Percentiles rank a stretch among this genome's conserved stretches.
Evolutionary conservation across 2,797 vertebrate species (phyloP).

Genomic region (Sylvilagus floridanus): DNA sequence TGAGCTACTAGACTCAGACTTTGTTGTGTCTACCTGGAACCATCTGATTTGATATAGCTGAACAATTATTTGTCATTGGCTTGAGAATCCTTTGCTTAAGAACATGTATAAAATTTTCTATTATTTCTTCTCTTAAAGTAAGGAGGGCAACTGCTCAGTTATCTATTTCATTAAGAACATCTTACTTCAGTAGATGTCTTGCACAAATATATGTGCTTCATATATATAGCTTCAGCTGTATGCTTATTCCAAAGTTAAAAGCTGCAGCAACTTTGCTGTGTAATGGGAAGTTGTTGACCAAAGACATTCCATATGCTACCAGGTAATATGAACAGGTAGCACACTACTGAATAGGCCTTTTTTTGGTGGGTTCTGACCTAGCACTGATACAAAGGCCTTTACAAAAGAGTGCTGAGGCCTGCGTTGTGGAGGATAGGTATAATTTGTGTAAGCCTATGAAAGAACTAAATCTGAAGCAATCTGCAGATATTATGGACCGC

Average conservation of each 20-base stretch:
- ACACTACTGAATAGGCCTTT: background rate
- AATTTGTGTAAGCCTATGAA: background rate
- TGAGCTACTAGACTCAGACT: background rate
- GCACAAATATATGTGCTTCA: background rate
- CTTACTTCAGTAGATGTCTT: background rate
- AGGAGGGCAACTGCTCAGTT: background rate
- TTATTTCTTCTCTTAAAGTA: background rate
- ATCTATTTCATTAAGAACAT: background rate
- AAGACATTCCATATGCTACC: background rate
- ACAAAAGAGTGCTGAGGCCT: background rate
- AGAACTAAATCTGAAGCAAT: background rate
- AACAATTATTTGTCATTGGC: background rate
- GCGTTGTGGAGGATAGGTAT: background rate
- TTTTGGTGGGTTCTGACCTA: background rate
- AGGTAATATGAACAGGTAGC: background rate
- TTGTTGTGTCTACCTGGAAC: background rate
- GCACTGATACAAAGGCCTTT: background rate
- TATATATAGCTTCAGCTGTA: background rate
- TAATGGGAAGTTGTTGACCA: background rate
- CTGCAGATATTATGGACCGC: background rate
- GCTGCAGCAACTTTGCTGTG: background rate
- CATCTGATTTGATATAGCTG: background rate
- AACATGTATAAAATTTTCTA: background rate
- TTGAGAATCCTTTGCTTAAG: background rate
- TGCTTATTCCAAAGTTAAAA: background rate